phyloP scores from a whole-genome alignment of 2,888 invertebrate genomes.

The Zaprionus obscuricornis region DNA sequence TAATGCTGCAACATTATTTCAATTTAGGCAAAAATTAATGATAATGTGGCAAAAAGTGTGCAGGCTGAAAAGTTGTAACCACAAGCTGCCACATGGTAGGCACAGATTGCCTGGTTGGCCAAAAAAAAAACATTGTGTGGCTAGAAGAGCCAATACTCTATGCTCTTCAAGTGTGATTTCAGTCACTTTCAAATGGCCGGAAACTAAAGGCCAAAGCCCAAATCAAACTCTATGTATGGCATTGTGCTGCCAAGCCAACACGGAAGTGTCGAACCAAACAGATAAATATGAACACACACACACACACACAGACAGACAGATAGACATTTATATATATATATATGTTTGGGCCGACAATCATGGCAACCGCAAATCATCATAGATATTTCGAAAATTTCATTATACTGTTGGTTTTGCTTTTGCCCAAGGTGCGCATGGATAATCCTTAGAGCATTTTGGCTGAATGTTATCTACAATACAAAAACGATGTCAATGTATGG shows the following conservation, averaged over 20 bases:
- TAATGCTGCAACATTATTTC: too few relatives aligned
- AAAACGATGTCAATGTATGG: slow-evolving; percentile 69
- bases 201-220: slow-evolving; percentile 48
- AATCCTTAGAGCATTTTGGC: slow-evolving; percentile 59
- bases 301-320: slow-evolving; percentile 8
- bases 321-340: not conserved
- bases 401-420: slow-evolving; percentile 50
- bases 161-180: slow-evolving; percentile 59
- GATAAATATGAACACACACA: not conserved
- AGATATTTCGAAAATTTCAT: slow-evolving; percentile 78
- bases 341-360: slow-evolving; percentile 40
- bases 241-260: too few relatives aligned
- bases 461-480: slow-evolving; percentile 74
- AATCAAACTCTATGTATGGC: slow-evolving; percentile 24
- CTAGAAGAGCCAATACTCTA: too few relatives aligned
- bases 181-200: slow-evolving; percentile 63
- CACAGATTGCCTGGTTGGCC: slow-evolving; percentile 31
- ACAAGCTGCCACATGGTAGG: slow-evolving; percentile 46
- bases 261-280: slow-evolving; percentile 65
- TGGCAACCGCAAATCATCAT: slow-evolving; percentile 72
- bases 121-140: slow-evolving; percentile 30
- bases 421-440: slow-evolving; percentile 42
- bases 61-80: slow-evolving; percentile 23
- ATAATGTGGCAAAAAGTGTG: slow-evolving; percentile 25
- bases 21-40: slow-evolving; percentile 54